Evolutionary conservation across 2,888 invertebrate species (phyloP), one percentile per base, ranked within the genome.

Genomic region (Drosophila paracracens): DNA sequence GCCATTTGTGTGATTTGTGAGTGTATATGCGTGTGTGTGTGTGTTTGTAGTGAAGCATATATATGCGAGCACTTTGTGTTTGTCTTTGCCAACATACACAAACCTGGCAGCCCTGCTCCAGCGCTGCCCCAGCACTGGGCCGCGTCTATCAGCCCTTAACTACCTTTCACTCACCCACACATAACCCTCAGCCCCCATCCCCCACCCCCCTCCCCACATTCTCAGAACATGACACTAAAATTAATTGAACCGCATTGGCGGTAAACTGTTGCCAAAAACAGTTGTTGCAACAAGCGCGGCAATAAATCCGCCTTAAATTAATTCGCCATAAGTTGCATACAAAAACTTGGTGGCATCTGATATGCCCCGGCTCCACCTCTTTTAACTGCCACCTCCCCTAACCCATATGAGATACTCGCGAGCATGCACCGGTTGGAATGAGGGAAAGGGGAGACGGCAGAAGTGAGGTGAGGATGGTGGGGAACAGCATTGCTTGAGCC

Each of bases 1-100:
- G 93, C 78, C 86, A 89, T 89, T 92, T 69, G 65, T 72, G 91
- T 92, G 93, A 92, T 93, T 93, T 84, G 70, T 79, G 64, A 72
- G 67, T 81, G 85, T 79, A 79, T 43, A 61, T 27, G 74, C 54
- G 54, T 16, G 54, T 31, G 60, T 86, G 70, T 75, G 64, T 61
- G 70, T 83, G 82, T 83, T 79, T 87, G 79, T 65, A 74, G 74
- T 79, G 71, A 70, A 72, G 78, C 76, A 79, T 66, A 68, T 69
- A 72, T 36, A 18, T 29, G 40, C 51, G 65, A 79, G 72, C 67
- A 76, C 86, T 80, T 82, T 82, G 76, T 83, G 88, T 90, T 90
- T 90, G 87, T 85, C 81, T 86, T 46, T 86, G 74, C 70, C 88
- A 84, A 86, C 88, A 73, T 80, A 86, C 88, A 85, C 88, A 89